A percentile compares a stretch with the other conserved stretches of the same genome.
Conservation (phyloP, 2,888 invertebrate genomes). For the Pollenia griseotomentosa region DNA sequence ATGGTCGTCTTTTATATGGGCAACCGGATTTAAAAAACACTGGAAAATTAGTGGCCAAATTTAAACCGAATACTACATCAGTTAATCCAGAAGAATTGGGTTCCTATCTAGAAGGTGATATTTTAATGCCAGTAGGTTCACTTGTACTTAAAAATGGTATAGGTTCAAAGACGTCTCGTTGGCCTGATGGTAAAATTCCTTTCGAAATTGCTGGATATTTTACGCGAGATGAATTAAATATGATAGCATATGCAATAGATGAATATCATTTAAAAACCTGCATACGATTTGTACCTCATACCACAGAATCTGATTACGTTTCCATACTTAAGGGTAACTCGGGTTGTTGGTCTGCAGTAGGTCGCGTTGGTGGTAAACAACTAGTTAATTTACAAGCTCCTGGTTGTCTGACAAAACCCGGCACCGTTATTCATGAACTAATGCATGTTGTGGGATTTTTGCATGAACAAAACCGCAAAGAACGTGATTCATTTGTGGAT, state of each 20-base stretch:
- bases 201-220: slow-evolving; percentile 88
- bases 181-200: slow-evolving; percentile 89
- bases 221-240: slow-evolving; percentile 86
- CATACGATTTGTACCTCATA: slow-evolving; percentile 88
- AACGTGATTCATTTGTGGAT: slow-evolving; percentile 88
- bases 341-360: slow-evolving; percentile 93
- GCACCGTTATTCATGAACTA: slow-evolving; percentile 91
- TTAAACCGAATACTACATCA: slow-evolving; percentile 74
- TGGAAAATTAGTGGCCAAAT: slow-evolving; percentile 78
- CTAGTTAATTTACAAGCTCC: slow-evolving; percentile 91
- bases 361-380: slow-evolving; percentile 87
- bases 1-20: slow-evolving; percentile 86
- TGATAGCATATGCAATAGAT: slow-evolving; percentile 89
- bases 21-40: slow-evolving; percentile 84
- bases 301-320: slow-evolving; percentile 88
- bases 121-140: slow-evolving; percentile 86
- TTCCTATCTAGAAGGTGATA: slow-evolving; percentile 91
- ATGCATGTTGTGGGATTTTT: slow-evolving; percentile 92
- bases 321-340: slow-evolving; percentile 88
- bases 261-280: slow-evolving; percentile 91
- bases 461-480: slow-evolving; percentile 92
- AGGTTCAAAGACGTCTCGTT: slow-evolving; percentile 86
- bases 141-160: slow-evolving; percentile 86
- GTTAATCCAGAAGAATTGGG: slow-evolving; percentile 92
- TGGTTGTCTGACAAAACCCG: slow-evolving; percentile 88